A percentile compares a stretch with the other conserved stretches of the same genome.
Evolutionary conservation across 2,888 invertebrate species (phyloP).

Genomic region (Hyppa rectilinea): DNA sequence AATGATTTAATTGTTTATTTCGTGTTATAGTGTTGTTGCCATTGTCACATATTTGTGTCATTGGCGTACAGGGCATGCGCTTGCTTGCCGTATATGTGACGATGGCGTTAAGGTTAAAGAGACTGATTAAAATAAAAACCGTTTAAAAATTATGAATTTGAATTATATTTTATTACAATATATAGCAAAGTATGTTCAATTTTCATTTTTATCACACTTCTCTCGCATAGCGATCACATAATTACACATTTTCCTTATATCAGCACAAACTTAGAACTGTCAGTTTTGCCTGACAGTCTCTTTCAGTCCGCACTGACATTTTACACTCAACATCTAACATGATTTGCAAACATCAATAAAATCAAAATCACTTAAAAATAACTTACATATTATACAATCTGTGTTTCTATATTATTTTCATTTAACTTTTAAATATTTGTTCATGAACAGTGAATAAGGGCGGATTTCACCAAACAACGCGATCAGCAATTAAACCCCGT

Average conservation of each 20-base stretch:
- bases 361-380: conserved; percentile 66
- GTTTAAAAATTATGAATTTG: conserved; percentile 64
- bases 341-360: conserved; percentile 66
- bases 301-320: conserved; percentile 43
- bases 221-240: conserved; percentile 62
- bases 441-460: conserved; percentile 31
- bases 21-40: too few species aligned
- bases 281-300: conserved; percentile 25
- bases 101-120: too few species aligned
- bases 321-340: conserved; percentile 64
- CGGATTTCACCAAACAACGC: too few species aligned
- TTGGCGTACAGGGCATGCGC: too few species aligned
- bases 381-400: conserved; percentile 45
- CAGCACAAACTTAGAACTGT: conserved; percentile 9
- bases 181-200: conserved; percentile 68
- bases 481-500: too few species aligned
- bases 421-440: conserved; percentile 40
- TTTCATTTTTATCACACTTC: conserved; percentile 68
- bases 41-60: too few species aligned
- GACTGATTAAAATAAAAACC: conserved; percentile 55
- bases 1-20: too few species aligned
- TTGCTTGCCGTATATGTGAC: too few species aligned
- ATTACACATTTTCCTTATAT: conserved; percentile 44
- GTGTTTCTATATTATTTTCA: conserved; percentile 30
- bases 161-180: conserved; percentile 73